Evolutionary conservation across 2,113 vertebrate genomes (phyloP), one percentile per base, ranked within the genome.

Genomic region (Albula goreensis): DNA sequence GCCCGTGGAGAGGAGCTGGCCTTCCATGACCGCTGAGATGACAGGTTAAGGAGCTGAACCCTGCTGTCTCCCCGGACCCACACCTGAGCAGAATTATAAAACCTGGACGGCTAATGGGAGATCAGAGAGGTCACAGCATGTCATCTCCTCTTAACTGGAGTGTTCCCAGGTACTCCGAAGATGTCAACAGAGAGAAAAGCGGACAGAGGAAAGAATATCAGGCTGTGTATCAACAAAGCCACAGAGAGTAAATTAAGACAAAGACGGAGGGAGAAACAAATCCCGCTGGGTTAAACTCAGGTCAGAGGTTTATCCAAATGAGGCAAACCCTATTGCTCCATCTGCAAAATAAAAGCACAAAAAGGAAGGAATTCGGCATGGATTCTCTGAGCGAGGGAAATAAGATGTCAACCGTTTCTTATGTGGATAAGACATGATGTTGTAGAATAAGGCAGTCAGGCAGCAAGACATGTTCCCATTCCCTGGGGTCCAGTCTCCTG

Each of bases 1-100:
- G 70, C 70, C n/a, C 22, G 19, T 5, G n/a, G 70, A 74, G 70
- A 74, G n/a, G 70, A 74, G n/a, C 70, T 31, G 70, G 70, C 70
- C 70, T 74, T 74, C 70, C 70, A 31, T 74, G 70, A 74, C 70
- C 22, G 70, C 11, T 74, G 5, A 74, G 70, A 74, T 31, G 70
- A 74, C 70, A 74, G n/a, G n/a, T 22, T 74, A 74, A 74, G n/a
- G 70, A 74, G 70, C 70, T 10, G 70, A 74, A 22, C 70, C 70
- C 70, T 31, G 22, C 9, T 74, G 22, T n/a, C 31, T 31, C n/a
- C 70, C 70, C 70, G 25, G 70, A 74, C 5, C n/a, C 70, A 74
- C 70, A 74, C 70, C 70, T 74, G 70, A n/a, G n/a, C 70, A 10
- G 70, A 74, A 74, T 74, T 25, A 31, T 31, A 25, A 74, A 74